phyloP scores from a whole-genome alignment of 2,888 invertebrate species.

The Asteroscopus sphinx region DNA sequence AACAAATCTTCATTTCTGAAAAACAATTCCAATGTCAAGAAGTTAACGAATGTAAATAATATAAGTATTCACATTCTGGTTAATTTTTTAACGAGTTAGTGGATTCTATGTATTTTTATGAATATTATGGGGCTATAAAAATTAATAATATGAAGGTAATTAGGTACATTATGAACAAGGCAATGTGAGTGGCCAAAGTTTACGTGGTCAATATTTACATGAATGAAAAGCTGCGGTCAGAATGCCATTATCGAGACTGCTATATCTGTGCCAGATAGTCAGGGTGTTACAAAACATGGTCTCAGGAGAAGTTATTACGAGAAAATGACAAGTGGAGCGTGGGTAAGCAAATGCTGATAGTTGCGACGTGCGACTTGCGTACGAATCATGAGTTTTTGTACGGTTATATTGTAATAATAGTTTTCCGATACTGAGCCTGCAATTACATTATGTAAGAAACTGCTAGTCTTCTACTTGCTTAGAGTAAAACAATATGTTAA shows the following conservation, averaged over 20 bases:
- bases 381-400: conserved; percentile 55
- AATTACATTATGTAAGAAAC: conserved; percentile 28
- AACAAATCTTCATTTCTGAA: not conserved
- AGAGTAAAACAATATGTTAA: not conserved
- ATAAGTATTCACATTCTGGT: too few relatives aligned
- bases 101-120: too few relatives aligned
- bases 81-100: too few relatives aligned
- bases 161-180: too few relatives aligned
- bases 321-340: conserved; percentile 68
- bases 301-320: conserved; percentile 59
- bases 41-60: too few relatives aligned
- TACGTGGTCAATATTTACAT: too few relatives aligned
- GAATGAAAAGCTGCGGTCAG: too few relatives aligned
- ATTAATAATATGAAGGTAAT: too few relatives aligned
- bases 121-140: too few relatives aligned
- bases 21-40: conserved; percentile 4
- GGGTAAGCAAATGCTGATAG: conserved; percentile 61
- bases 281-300: conserved; percentile 62
- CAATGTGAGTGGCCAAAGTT: too few relatives aligned
- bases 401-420: conserved; percentile 41
- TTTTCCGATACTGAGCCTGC: conserved; percentile 31
- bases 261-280: conserved; percentile 16
- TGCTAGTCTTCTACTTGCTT: not conserved
- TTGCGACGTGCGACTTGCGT: conserved; percentile 46
- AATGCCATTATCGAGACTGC: not conserved